These are phyloP conservation scores for Diadema setosum DNA, from an alignment of 35 echinoderm and acorn worm genomes.

Conservation along the genomic window DNA sequence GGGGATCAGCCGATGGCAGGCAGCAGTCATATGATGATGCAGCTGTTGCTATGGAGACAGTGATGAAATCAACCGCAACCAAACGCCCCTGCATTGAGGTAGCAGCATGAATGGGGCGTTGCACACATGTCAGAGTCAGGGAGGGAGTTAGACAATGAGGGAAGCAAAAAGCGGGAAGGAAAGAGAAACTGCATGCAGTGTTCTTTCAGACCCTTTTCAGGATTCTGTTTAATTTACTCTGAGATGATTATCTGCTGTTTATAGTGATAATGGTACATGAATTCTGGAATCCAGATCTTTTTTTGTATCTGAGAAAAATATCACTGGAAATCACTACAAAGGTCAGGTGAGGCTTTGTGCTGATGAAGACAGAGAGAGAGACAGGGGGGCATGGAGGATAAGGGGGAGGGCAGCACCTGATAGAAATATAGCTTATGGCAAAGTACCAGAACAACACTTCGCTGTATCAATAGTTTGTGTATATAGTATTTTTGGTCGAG, in stretches of 20 bases:
- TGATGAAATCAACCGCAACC: background rate
- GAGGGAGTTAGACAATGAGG: background rate
- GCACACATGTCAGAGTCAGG: background rate
- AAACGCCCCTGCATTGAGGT: background rate
- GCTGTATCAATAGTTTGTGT: too few relatives aligned
- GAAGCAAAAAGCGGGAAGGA: background rate
- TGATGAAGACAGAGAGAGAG: too few relatives aligned
- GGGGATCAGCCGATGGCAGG: background rate
- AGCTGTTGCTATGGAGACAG: background rate
- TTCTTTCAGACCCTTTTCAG: background rate
- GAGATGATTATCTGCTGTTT: background rate
- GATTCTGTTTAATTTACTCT: background rate
- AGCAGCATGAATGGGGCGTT: background rate
- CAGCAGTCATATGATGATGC: background rate
- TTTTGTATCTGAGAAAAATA: too few relatives aligned
- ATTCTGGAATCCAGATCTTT: too few relatives aligned
- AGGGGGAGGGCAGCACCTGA: too few relatives aligned
- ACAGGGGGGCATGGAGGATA: too few relatives aligned
- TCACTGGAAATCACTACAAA: too few relatives aligned
- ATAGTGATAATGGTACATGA: background rate
- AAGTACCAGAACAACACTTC: too few relatives aligned
- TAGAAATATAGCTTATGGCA: too few relatives aligned
- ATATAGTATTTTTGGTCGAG: too few relatives aligned
- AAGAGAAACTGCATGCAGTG: background rate
- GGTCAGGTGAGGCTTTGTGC: too few relatives aligned